These are phyloP conservation scores for Falco rusticolus DNA, from an alignment of 2,797 vertebrate species.

Conservation along the genomic window DNA sequence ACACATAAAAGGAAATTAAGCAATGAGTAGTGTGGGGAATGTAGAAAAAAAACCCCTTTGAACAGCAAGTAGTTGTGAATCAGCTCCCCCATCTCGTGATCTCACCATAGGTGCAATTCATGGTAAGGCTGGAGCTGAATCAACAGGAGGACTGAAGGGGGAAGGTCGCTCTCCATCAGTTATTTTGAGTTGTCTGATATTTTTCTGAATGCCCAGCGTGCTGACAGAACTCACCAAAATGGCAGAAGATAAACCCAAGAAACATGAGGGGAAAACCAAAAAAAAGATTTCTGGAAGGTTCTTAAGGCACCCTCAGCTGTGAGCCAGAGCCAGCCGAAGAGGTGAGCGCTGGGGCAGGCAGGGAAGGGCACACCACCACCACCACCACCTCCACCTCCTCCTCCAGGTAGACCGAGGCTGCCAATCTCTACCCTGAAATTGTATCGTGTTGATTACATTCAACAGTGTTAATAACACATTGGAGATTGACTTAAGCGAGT, in stretches of 20 bases:
- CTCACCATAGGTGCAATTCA: not conserved
- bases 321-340: not conserved
- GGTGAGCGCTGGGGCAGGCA: not conserved
- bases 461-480: not conserved
- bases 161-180: not conserved
- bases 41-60: not conserved
- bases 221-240: not conserved
- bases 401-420: not conserved
- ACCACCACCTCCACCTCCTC: not conserved
- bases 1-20: not conserved
- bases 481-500: not conserved
- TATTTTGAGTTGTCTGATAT: not conserved
- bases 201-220: rapidly evolving
- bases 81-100: not conserved
- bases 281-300: not conserved
- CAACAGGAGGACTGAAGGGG: not conserved
- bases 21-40: not conserved
- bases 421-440: not conserved
- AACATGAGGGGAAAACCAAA: not conserved
- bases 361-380: not conserved
- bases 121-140: not conserved
- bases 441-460: not conserved
- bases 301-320: not conserved
- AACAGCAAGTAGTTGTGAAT: not conserved
- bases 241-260: not conserved